Conservation (phyloP, 2,888 invertebrate genomes). For the Phyllotreta striolata region DNA sequence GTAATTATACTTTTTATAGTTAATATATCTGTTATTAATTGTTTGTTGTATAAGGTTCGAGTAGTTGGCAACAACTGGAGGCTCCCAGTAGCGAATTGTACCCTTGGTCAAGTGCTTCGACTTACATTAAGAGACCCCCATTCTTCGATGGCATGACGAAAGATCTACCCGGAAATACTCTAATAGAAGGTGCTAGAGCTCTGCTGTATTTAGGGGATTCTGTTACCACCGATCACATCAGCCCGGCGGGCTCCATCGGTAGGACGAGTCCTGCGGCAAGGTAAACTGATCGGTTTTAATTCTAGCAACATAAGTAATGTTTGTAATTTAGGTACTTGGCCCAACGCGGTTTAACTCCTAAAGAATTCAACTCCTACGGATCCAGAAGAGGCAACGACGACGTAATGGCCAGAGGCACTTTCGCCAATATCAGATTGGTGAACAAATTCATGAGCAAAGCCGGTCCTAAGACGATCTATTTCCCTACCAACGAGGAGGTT, state of each 20-base stretch:
- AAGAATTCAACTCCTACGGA: conserved; percentile 98
- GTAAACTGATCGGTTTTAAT: conserved; percentile 13
- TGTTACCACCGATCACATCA: conserved; percentile 98
- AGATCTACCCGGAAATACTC: conserved; percentile 68
- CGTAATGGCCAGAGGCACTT: conserved; percentile 96
- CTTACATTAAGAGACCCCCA: conserved; percentile 96
- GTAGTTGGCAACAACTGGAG: conserved; percentile 39
- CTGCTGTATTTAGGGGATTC: conserved; percentile 92
- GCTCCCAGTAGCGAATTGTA: conserved; percentile 71
- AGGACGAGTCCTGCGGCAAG: conserved; percentile 91
- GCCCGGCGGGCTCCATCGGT: conserved; percentile 97
- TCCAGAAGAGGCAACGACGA: conserved; percentile 97
- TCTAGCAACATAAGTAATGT: neutral
- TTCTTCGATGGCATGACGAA: conserved; percentile 79
- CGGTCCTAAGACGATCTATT: conserved; percentile 87
- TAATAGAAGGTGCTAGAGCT: conserved; percentile 79
- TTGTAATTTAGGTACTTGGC: conserved; percentile 70
- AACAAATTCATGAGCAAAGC: conserved; percentile 85
- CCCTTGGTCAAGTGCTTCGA: conserved; percentile 89
- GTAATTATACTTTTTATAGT: conserved; percentile 64
- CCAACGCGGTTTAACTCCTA: conserved; percentile 79
- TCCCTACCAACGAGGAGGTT: conserved; percentile 85
- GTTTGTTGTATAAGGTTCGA: conserved; percentile 34
- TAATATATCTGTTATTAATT: neutral
- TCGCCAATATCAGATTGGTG: conserved; percentile 95